A percentile compares a stretch with the other conserved stretches of the same genome.
These are phyloP conservation scores for Drosophila prolongata DNA, from an alignment of 2,888 invertebrate species.

Conservation along the genomic window DNA sequence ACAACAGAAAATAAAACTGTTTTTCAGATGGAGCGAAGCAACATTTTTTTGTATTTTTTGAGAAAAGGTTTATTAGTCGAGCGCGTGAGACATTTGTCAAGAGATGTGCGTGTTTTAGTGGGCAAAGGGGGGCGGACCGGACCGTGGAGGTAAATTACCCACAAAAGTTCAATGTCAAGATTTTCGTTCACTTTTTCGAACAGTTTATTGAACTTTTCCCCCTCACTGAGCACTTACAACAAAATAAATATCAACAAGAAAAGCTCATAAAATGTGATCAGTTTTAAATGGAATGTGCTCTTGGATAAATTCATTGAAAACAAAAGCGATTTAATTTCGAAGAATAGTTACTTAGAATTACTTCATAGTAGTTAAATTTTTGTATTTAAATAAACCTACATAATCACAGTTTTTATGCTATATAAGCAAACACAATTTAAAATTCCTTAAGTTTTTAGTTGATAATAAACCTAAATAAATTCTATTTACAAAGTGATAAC, in stretches of 20 bases:
- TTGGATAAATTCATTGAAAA: not conserved
- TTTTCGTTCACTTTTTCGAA: conserved; percentile 44
- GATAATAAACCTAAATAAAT: not conserved
- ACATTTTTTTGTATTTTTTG: not conserved
- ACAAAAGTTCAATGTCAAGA: conserved; percentile 52
- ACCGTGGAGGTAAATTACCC: conserved; percentile 10
- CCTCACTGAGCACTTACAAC: conserved; percentile 24
- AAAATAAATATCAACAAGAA: conserved; percentile 12
- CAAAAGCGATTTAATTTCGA: not conserved
- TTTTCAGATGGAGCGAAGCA: conserved; percentile 18
- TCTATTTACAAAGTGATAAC: conserved; percentile 1
- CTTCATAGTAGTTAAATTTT: not conserved
- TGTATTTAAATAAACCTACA: no score
- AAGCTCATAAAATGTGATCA: conserved; percentile 11
- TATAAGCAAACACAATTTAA: not conserved
- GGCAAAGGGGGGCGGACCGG: not conserved
- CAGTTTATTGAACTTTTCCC: conserved; percentile 37
- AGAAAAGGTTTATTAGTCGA: conserved; percentile 21
- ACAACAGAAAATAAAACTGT: conserved; percentile 27
- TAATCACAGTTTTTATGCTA: not conserved
- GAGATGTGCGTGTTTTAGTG: conserved; percentile 22
- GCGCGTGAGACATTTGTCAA: conserved; percentile 45
- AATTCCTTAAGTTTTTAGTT: not conserved
- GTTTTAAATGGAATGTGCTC: conserved; percentile 11
- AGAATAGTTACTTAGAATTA: no score